These are phyloP conservation scores for Megalops cyprinoides DNA, from an alignment of 2,797 vertebrate genomes.

Conservation along the genomic window DNA sequence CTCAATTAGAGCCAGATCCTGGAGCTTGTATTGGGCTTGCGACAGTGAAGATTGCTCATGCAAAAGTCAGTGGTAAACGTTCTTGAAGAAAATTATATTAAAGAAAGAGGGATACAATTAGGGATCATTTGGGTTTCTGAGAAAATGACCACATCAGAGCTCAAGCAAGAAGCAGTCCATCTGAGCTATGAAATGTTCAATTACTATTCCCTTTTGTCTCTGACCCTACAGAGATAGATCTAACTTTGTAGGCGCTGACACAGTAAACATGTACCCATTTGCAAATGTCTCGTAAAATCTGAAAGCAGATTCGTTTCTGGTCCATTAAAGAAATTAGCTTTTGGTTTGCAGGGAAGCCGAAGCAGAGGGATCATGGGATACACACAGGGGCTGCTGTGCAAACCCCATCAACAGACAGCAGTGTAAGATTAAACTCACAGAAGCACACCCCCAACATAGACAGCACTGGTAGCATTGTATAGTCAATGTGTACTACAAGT, in stretches of 20 bases:
- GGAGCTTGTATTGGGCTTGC: background rate
- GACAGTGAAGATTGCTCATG: background rate
- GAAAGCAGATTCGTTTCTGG: background rate
- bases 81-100: background rate
- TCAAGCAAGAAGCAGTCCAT: background rate
- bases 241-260: constrained; percentile 5
- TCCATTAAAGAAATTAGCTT: constrained; percentile 13
- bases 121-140: background rate
- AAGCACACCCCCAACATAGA: background rate
- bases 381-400: background rate
- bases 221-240: background rate
- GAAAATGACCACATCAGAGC: background rate
- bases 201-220: background rate
- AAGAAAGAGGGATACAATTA: background rate
- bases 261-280: constrained; percentile 15
- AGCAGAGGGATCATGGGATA: constrained; percentile 11
- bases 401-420: background rate
- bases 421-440: background rate
- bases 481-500: no score
- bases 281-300: constrained; percentile 7
- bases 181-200: background rate
- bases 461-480: no score
- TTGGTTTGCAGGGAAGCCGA: constrained; percentile 25
- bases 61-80: background rate
- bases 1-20: constrained; percentile 1